Evolutionary conservation across 1,140 invertebrate species (phyloP), one percentile per base, ranked within the genome.

Genomic region (Rhysida immarginata): DNA sequence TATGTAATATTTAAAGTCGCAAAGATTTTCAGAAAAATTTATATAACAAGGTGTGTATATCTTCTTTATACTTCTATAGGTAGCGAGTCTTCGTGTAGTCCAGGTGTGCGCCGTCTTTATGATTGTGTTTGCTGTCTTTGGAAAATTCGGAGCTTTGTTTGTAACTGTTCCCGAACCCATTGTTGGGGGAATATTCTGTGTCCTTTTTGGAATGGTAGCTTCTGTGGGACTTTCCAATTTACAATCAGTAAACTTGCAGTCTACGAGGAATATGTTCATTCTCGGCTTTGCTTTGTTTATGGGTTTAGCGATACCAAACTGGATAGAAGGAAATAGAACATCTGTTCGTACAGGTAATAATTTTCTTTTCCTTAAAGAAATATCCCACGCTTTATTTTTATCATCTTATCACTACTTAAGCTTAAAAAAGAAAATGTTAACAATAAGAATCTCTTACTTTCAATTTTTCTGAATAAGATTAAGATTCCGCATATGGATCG

Each of bases 151-250:
- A 25, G 69, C 67, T 1, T 26, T 71, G 3, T 69, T 75, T 58
- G 63, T 70, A 2, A 66, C 69, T 3, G 68, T 74, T 44, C 71
- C 73, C 2, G 65, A 65, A 46, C 69, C 70, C 8, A 68, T 74
- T 2, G 60, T 74, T 5, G 73, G 87, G 0, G 89, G 88, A 2
- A 78, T 87, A 52, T 87, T 90, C 68, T 86, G 86, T 60, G 78
- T 90, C 1, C 85, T 87, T 79, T 89, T 90, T 66, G 86, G 86
- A 26, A 85, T 89, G 81, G 86, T 89, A 55, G 76, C 79, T 11
- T 83, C 84, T 14, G 85, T 87, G 63, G 84, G 84, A 29, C 51
- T 74, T 2, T 71, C 69, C 0, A 67, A 68, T 58, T 62, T 73
- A 2, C 65, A 72, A 53, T 65, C 62, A 25, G 62, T 73, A 13